Percentiles rank a stretch among this genome's conserved stretches.
Conservation (phyloP, 1,140 invertebrate species). For the Teleopsis dalmanni region DNA sequence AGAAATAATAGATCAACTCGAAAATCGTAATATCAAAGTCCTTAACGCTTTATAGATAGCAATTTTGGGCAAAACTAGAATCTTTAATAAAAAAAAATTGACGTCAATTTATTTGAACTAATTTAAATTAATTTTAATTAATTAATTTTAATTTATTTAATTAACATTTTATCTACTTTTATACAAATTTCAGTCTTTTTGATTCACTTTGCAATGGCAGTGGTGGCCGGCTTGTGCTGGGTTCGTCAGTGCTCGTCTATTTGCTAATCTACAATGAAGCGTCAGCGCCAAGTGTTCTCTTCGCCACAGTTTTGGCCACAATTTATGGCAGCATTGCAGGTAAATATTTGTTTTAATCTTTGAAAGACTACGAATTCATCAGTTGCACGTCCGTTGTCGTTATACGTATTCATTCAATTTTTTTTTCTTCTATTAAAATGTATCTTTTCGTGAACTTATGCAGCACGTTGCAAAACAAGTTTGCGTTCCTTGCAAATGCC, state of each 20-base stretch:
- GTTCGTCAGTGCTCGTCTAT: slow-evolving; percentile 31
- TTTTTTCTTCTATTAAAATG: neutral
- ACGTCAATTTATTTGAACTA: neutral
- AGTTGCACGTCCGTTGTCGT: neutral
- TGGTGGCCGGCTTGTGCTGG: slow-evolving; percentile 36
- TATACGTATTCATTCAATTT: neutral
- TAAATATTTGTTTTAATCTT: too few relatives aligned
- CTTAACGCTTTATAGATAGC: too few relatives aligned
- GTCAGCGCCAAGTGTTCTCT: slow-evolving; percentile 23
- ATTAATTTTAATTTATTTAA: slow-evolving; percentile 6
- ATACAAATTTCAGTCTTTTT: slow-evolving; percentile 31
- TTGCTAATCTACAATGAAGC: slow-evolving; percentile 41
- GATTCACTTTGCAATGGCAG: slow-evolving; percentile 33
- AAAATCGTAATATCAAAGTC: too few relatives aligned
- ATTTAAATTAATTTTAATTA: neutral
- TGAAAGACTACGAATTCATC: too few relatives aligned
- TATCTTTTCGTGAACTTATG: neutral
- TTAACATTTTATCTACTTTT: slow-evolving; percentile 1
- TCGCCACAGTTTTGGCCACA: slow-evolving; percentile 31
- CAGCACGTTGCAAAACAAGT: slow-evolving; percentile 34
- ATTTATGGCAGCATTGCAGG: slow-evolving; percentile 32
- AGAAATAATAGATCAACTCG: too few relatives aligned
- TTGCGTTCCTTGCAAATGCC: slow-evolving; percentile 37
- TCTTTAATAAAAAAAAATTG: too few relatives aligned
- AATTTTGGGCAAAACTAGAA: too few relatives aligned